phyloP scores from a whole-genome alignment of 2,888 invertebrate genomes.

The Ectemnius cavifrons region DNA sequence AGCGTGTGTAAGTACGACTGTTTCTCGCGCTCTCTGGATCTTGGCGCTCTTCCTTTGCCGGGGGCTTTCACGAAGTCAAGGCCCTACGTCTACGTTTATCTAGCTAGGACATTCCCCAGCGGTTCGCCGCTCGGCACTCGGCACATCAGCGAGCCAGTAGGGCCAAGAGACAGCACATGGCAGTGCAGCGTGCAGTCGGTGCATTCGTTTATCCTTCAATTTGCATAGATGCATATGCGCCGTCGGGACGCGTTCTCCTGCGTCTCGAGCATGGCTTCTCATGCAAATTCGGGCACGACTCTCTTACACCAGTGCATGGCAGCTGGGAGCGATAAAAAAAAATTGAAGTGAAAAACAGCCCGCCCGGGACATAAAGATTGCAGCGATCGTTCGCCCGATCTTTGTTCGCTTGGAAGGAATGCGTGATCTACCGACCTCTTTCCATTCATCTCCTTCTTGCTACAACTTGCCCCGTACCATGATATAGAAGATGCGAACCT shows the following conservation, averaged over 20 bases:
- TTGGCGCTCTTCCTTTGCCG: too few species aligned
- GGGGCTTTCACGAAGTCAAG: too few species aligned
- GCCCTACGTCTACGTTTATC: too few species aligned
- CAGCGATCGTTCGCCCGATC: too few species aligned
- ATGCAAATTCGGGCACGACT: neutral
- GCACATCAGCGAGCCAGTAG: too few species aligned
- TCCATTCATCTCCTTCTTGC: too few species aligned
- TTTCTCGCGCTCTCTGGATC: too few species aligned
- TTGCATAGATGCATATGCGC: slow-evolving; percentile 21
- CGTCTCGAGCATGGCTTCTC: neutral
- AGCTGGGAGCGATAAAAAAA: neutral
- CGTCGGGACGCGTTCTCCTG: neutral
- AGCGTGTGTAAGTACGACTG: too few species aligned
- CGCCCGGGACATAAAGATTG: neutral
- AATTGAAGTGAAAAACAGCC: neutral
- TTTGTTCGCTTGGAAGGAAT: too few species aligned
- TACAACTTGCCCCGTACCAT: neutral
- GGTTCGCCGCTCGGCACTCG: too few species aligned
- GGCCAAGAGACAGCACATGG: neutral
- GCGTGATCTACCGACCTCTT: too few species aligned
- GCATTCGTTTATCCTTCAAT: slow-evolving; percentile 8
- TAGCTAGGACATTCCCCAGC: too few species aligned
- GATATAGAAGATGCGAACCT: neutral
- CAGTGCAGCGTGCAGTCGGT: neutral
- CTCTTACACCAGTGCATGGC: neutral